Percentiles rank a stretch among this genome's conserved stretches.
Conservation (phyloP, 2,113 vertebrate species). For the Rhinolophus ferrumequinum region DNA sequence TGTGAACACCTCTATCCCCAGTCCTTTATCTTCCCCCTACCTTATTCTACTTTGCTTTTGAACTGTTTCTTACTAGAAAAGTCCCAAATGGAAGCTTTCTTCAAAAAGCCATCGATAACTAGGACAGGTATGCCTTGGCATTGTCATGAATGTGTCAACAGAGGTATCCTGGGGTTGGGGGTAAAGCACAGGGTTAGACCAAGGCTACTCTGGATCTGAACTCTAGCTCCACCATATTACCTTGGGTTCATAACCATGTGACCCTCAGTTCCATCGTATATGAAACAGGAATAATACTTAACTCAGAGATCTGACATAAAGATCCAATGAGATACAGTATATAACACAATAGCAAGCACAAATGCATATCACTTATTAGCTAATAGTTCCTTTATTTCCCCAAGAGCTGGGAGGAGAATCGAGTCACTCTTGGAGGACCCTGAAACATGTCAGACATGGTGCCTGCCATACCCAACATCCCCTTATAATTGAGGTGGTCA, state of each 20-base stretch:
- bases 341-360: not conserved
- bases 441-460: not conserved
- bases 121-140: not conserved
- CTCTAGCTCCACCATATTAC: not conserved
- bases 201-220: not conserved
- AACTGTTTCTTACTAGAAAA: not conserved
- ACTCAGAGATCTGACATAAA: not conserved
- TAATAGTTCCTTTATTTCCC: not conserved
- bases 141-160: not conserved
- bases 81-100: not conserved
- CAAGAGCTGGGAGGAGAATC: not conserved
- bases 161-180: not conserved
- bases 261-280: not conserved
- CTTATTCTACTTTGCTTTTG: not conserved
- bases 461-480: no score
- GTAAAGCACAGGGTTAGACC: not conserved
- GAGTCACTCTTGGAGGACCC: not conserved
- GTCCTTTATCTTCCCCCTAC: not conserved
- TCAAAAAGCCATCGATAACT: not conserved
- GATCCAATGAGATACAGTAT: not conserved
- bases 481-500: not conserved
- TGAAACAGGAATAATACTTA: not conserved
- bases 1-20: not conserved
- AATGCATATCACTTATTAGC: not conserved
- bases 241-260: not conserved